These are phyloP conservation scores for Callorhinus ursinus DNA, from an alignment of 2,113 vertebrate genomes.

Conservation along the genomic window DNA sequence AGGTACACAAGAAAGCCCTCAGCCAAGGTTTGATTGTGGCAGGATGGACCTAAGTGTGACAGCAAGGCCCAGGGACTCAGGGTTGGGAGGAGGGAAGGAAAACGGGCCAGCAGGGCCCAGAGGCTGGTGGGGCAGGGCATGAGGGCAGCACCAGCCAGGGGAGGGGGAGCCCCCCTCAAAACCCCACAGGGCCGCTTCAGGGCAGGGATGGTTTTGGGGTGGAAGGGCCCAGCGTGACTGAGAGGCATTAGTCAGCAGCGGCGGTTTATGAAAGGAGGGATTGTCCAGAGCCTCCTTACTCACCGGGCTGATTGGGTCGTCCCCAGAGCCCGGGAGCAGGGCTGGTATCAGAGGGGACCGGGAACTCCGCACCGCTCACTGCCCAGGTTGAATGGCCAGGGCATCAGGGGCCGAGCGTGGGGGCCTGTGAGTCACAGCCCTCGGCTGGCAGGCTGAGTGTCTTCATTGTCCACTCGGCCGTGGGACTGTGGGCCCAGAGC, in stretches of 20 bases:
- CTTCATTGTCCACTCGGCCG: conserved; percentile 55
- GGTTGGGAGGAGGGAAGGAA: background rate
- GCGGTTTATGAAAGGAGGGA: conserved; percentile 69
- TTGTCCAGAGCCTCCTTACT: conserved; percentile 70
- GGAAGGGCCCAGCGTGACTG: conserved; percentile 44
- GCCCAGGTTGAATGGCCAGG: conserved; percentile 56
- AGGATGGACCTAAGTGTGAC: background rate
- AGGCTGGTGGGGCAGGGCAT: background rate
- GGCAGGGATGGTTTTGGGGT: conserved; percentile 15
- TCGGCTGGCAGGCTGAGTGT: conserved; percentile 28
- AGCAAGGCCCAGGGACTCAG: background rate
- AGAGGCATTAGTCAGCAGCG: conserved; percentile 70
- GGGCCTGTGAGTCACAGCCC: conserved; percentile 71
- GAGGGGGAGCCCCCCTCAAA: background rate
- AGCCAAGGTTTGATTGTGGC: background rate
- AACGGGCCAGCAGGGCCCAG: background rate
- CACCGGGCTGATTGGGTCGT: conserved; percentile 35
- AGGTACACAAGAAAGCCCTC: background rate
- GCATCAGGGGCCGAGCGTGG: background rate
- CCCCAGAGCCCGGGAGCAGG: conserved; percentile 21
- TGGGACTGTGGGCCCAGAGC: background rate
- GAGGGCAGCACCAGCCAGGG: background rate
- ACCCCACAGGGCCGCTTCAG: background rate
- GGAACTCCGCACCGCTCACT: background rate
- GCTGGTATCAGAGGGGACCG: conserved; percentile 35